These are phyloP conservation scores for Nycticryphes semicollaris DNA, from an alignment of 2,113 vertebrate genomes.

Conservation along the genomic window DNA sequence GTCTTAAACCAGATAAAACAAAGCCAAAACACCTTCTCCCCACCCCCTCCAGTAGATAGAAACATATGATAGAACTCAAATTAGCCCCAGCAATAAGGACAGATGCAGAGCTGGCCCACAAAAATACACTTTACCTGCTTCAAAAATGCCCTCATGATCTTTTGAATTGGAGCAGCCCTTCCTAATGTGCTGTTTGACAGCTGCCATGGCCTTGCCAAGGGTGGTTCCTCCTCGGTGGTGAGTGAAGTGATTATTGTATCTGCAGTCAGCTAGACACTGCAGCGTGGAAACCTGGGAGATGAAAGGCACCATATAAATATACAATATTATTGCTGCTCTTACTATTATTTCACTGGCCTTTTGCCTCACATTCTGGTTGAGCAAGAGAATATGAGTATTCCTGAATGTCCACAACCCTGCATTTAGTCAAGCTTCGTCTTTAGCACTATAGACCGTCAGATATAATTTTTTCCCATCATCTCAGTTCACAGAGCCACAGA, in stretches of 20 bases:
- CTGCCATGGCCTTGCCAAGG: neutral
- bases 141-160: neutral
- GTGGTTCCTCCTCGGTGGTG: neutral
- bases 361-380: neutral
- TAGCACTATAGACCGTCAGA: slow-evolving; percentile 22
- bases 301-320: neutral
- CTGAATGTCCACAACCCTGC: neutral
- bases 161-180: neutral
- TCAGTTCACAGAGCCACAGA: slow-evolving; percentile 45
- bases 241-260: neutral
- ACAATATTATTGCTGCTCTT: neutral
- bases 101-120: neutral
- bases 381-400: neutral
- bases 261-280: slow-evolving; percentile 8
- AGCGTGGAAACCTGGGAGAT: neutral
- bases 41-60: neutral
- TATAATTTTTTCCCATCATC: slow-evolving; percentile 46
- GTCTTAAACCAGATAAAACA: neutral
- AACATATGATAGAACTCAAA: neutral
- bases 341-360: neutral
- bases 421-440: neutral
- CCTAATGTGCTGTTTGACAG: neutral
- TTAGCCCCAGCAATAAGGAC: neutral
- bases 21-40: neutral
- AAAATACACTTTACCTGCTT: neutral